Evolutionary conservation across 2,113 vertebrate genomes (phyloP).

Genomic region (Rostratula benghalensis): DNA sequence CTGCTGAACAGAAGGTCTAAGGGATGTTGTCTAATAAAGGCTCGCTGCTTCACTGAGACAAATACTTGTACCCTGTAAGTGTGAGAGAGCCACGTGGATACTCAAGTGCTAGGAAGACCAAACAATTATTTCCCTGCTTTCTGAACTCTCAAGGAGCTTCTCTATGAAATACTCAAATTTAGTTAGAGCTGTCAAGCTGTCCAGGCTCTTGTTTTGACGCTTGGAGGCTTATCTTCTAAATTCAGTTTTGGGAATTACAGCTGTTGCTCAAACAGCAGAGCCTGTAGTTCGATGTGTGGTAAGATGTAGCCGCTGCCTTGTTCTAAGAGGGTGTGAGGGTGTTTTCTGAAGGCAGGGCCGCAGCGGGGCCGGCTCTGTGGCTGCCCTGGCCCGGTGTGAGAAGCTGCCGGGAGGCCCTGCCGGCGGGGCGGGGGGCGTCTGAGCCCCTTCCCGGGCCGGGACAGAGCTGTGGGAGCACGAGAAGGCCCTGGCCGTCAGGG

Average conservation of each 20-base stretch:
- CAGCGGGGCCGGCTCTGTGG: accelerated
- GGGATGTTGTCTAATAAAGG: background rate
- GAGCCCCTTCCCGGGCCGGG: background rate
- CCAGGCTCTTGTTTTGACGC: background rate
- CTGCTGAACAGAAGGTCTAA: background rate
- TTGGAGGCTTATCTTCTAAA: background rate
- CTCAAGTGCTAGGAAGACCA: background rate
- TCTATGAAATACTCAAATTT: background rate
- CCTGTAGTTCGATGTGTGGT: background rate
- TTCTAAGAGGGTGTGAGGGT: accelerated
- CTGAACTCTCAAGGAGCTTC: background rate
- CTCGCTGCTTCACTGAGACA: background rate
- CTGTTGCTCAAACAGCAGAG: background rate
- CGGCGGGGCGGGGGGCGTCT: background rate
- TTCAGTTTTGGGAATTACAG: background rate
- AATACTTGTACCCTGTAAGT: background rate
- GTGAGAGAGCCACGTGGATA: background rate
- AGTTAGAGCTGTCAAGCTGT: background rate
- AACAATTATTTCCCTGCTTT: background rate
- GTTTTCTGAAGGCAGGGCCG: background rate
- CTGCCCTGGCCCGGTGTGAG: background rate
- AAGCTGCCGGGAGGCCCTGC: background rate
- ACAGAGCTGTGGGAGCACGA: background rate
- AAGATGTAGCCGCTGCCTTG: background rate
- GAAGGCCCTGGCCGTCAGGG: background rate